These are phyloP conservation scores for Mixornis gularis DNA, from an alignment of 2,113 vertebrate genomes.

Conservation along the genomic window DNA sequence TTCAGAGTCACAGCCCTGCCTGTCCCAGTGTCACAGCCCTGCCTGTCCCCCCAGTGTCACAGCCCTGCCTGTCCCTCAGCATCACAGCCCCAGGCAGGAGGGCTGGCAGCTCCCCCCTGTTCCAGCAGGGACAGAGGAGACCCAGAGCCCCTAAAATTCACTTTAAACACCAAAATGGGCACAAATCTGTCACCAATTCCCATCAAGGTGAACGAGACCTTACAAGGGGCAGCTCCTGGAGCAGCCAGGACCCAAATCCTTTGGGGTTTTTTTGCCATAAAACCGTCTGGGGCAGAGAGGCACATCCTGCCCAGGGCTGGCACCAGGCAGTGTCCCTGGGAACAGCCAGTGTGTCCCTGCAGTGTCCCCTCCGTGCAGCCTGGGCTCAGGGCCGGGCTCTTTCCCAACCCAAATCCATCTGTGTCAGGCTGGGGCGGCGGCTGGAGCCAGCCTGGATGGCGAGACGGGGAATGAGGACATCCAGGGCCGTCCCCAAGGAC, in stretches of 20 bases:
- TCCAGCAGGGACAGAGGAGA: not conserved
- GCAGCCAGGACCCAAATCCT: not conserved
- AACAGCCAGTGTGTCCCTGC: accelerated
- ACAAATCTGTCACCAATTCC: not conserved
- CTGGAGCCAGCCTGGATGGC: not conserved
- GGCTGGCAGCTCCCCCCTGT: not conserved
- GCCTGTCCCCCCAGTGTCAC: not conserved
- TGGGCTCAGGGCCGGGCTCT: not conserved
- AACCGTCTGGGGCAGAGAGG: not conserved
- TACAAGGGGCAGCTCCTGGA: not conserved
- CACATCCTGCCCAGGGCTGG: accelerated
- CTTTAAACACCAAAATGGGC: not conserved
- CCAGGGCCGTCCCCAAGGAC: not conserved
- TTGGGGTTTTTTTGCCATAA: accelerated
- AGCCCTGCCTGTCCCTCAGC: not conserved
- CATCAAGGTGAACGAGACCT: accelerated
- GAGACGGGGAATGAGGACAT: accelerated
- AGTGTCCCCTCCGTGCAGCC: not conserved
- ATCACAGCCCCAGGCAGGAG: not conserved
- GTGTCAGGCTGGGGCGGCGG: not conserved
- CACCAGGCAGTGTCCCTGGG: accelerated
- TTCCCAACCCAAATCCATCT: not conserved
- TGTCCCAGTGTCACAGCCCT: not conserved
- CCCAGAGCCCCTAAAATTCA: not conserved
- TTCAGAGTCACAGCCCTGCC: too few relatives aligned